Evolutionary conservation across 2,797 vertebrate genomes (phyloP).

Genomic region (Geotrypetes seraphini): DNA sequence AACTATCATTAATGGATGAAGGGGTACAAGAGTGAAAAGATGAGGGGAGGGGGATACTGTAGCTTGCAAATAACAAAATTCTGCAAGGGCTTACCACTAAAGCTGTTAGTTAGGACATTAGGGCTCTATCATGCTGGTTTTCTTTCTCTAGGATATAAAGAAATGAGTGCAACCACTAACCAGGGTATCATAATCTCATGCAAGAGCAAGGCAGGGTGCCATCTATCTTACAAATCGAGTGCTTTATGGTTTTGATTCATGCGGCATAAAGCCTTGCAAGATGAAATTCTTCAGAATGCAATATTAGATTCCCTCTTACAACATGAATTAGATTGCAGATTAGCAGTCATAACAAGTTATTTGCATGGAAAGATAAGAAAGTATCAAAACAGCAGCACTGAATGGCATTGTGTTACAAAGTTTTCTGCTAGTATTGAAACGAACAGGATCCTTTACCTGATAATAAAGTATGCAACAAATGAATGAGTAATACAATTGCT

Average conservation of each 20-base stretch:
- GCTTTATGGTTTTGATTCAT: constrained; percentile 6
- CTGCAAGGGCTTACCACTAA: constrained; percentile 25
- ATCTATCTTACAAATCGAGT: constrained; percentile 24
- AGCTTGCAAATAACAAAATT: constrained; percentile 16
- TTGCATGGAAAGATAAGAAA: neutral
- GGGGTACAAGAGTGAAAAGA: constrained; percentile 18
- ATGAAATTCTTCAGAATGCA: constrained; percentile 11
- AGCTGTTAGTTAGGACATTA: constrained; percentile 16
- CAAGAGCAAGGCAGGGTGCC: constrained; percentile 5
- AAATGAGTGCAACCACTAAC: constrained; percentile 26
- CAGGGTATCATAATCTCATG: constrained; percentile 25
- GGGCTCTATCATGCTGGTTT: constrained; percentile 20
- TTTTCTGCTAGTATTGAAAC: neutral
- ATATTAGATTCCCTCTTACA: neutral
- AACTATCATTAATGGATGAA: constrained; percentile 15
- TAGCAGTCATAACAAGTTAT: constrained; percentile 1
- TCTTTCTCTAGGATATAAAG: constrained; percentile 23
- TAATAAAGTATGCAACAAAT: neutral
- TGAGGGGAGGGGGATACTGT: too few species aligned
- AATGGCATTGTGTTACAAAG: too few species aligned
- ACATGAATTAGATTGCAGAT: constrained; percentile 2
- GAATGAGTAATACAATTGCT: neutral
- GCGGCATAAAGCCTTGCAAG: neutral
- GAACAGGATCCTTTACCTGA: neutral
- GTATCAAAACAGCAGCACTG: too few species aligned